Base-by-base conservation (phyloP, 1,140 invertebrate genomes). In the Chymomyza costata region DNA sequence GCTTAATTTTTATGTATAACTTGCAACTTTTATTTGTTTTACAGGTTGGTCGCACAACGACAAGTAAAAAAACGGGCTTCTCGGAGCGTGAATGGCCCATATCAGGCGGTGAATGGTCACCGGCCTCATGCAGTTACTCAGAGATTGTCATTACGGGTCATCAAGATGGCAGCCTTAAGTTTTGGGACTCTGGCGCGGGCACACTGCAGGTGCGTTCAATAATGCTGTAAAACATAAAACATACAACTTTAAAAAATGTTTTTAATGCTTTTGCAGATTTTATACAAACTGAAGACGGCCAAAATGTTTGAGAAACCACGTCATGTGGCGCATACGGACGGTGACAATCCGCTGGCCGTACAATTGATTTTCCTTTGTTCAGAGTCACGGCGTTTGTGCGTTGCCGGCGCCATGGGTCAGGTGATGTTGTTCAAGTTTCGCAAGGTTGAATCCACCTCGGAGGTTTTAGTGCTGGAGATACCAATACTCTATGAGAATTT, bases 201-300 rank as follows among this genome's bases (percentile, higher is more conserved):
- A 93, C 93, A 21, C 88, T 99, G 8, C 95, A 97, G 88, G 71
- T 73, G 40, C 2, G 15, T 37, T 34, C 8, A 15, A 6, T 28
- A 8, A 15, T 10, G 0, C 6, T 31, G 11, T 2, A 34, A 17
- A 19, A n/a, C n/a, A n/a, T n/a, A n/a, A n/a, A n/a, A n/a, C n/a
- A n/a, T n/a, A n/a, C n/a, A n/a, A n/a, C n/a, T n/a, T n/a, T n/a
- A n/a, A 17, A 1, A 21, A n/a, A 0, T 35, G 19, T 25, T 2
- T 1, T 25, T 1, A 25, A 3, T 35, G 10, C 15, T 39, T 31
- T 51, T 49, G 64, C 86, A 88, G 86, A 93, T 98, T 56, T 90
- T 99, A 70, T 99, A 99, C 88, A 98, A 98, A 90, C 87, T 99
- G 71, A 99, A 99, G 89, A 98, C 96, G 78, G 94, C 95, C 45